Evolutionary conservation across 53 echinoderm and acorn worm species (phyloP), one percentile per base, ranked within the genome.

Genomic region (Astropecten irregularis): DNA sequence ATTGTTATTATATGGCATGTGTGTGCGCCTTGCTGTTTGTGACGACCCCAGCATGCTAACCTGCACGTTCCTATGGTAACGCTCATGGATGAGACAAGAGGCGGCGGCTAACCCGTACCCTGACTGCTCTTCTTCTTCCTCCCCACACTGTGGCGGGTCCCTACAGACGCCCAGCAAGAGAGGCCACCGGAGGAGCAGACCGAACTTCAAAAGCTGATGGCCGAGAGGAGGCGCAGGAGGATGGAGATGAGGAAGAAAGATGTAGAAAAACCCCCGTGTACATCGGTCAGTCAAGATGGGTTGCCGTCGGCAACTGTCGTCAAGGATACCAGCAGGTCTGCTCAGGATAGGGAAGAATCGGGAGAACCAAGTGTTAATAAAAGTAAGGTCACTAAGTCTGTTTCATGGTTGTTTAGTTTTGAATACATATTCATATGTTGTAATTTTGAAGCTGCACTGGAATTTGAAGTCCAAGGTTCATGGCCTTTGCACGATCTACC

Each of bases 151-250:
- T 36, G 35, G 21, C 60, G 10, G 19, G 15, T 3, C 11, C 49
- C 42, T 42, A 4, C 60, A 79, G 79, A 20, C 46, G 26, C 21
- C 49, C 13, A 46, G 47, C 61, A 7, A 21, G 79, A 50, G 76
- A 23, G 33, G 4, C 52, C 23, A 27, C 39, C 52, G 58, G 62
- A 33, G 48, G 79, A 44, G 26, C 58, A 55, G n/a, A 56, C 57
- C 25, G 79, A 79, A 33, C 62, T 79, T 1, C 79, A 79, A 62
- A 61, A 62, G 63, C 36, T 79, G 28, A 3, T 79, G 34, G 79
- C 79, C 6, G 79, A 79, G 62, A 44, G 79, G 49, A 16, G 79
- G 18, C 46, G 40, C 31, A 51, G 79, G 19, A 40, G 59, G 46
- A 60, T 44, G 2, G 60, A 61, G 22, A 61, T 60, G 62, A 60